These are phyloP conservation scores for Parapsyche elsis DNA, from an alignment of 1,140 invertebrate genomes.

Conservation along the genomic window DNA sequence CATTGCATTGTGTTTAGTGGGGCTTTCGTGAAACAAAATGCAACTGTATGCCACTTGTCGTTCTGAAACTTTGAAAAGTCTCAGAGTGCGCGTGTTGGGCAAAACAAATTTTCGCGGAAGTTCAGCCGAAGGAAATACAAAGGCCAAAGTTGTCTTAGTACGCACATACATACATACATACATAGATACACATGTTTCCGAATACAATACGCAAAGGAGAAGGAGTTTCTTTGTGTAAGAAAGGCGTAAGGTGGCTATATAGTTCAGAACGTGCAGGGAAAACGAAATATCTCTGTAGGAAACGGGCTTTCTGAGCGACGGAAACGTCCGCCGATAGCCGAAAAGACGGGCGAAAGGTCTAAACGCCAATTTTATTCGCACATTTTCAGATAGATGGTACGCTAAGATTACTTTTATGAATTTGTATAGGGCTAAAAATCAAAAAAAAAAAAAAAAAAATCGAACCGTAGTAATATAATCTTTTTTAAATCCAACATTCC, in stretches of 20 bases:
- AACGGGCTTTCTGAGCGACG: neutral
- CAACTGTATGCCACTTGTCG: no score
- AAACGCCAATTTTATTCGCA: constrained; percentile 9
- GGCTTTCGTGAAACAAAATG: no score
- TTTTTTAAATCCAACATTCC: no score
- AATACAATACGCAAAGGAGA: neutral
- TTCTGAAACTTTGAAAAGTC: neutral
- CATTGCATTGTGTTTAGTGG: no score
- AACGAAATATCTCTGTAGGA: neutral
- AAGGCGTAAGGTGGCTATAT: neutral
- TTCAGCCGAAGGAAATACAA: neutral
- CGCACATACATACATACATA: neutral
- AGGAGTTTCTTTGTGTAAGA: neutral
- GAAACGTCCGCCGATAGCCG: no score
- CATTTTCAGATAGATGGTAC: neutral
- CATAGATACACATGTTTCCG: neutral
- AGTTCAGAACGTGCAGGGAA: constrained; percentile 10
- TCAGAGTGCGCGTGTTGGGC: neutral
- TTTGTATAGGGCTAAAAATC: no score
- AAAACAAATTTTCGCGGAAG: neutral
- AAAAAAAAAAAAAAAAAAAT: no score
- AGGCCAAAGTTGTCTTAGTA: neutral
- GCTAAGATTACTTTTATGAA: neutral
- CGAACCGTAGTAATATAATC: no score
- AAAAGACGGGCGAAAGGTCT: neutral